phyloP scores from a whole-genome alignment of 2,888 invertebrate genomes.

The Gymnocheta viridis region DNA sequence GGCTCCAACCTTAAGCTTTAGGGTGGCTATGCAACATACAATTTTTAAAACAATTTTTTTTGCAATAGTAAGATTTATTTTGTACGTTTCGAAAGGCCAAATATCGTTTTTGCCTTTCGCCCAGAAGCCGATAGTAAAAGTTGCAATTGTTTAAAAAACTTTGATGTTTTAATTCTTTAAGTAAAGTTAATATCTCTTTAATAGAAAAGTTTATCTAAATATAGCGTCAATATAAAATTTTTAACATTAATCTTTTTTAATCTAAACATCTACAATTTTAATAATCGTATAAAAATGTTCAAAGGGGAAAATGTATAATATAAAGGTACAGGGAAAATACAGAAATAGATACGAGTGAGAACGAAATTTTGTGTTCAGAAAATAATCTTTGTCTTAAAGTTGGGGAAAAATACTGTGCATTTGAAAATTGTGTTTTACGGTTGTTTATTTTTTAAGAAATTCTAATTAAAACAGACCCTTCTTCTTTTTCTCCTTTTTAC shows the following conservation, averaged over 20 bases:
- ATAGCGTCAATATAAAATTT: constrained; percentile 62
- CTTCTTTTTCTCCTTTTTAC: constrained; percentile 80
- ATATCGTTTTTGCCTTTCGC: no score
- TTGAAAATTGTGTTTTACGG: constrained; percentile 32
- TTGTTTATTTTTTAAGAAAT: constrained; percentile 57
- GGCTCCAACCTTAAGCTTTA: no score
- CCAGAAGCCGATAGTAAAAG: no score
- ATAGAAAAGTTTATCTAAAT: constrained; percentile 64
- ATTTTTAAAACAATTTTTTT: no score
- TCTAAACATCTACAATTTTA: constrained; percentile 20
- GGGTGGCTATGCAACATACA: no score
- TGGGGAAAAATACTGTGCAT: constrained; percentile 62
- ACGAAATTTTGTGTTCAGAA: constrained; percentile 23
- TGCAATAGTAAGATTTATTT: no score
- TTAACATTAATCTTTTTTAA: constrained; percentile 31
- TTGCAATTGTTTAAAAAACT: constrained; percentile 1
- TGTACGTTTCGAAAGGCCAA: no score
- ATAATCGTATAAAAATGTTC: constrained; percentile 20
- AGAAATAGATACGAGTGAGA: not conserved
- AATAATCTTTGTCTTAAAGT: constrained; percentile 24
- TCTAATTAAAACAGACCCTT: constrained; percentile 79
- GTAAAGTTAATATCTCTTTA: constrained; percentile 42
- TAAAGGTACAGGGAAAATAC: not conserved
- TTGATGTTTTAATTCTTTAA: constrained; percentile 40
- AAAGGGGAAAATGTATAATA: constrained; percentile 16